These are phyloP conservation scores for Sphinx pinastri DNA, from an alignment of 2,888 invertebrate genomes.

Conservation along the genomic window DNA sequence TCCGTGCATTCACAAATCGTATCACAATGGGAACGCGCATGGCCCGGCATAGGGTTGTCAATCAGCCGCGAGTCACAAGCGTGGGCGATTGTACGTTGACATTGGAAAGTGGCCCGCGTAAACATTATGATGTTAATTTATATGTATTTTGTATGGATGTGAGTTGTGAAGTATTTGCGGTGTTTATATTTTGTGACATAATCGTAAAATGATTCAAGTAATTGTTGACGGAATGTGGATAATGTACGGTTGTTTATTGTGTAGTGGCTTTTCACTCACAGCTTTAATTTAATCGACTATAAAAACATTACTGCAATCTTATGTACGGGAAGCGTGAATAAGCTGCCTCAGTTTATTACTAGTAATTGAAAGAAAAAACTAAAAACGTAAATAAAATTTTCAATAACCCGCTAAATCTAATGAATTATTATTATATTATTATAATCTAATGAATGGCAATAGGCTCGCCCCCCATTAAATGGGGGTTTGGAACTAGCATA, in stretches of 20 bases:
- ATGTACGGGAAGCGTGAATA: too few species aligned
- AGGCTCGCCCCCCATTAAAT: too few species aligned
- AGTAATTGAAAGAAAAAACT: too few species aligned
- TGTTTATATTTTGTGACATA: not conserved
- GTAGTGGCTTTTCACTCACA: too few species aligned
- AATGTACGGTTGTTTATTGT: not conserved
- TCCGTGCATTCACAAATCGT: not conserved
- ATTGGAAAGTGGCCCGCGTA: conserved; percentile 67
- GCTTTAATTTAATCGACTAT: too few species aligned
- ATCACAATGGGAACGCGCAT: conserved; percentile 50
- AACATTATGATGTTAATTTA: conserved; percentile 58
- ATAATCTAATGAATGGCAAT: too few species aligned
- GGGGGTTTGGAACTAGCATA: too few species aligned
- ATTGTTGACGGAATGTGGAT: not conserved
- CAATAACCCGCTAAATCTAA: too few species aligned
- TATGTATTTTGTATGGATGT: conserved; percentile 13
- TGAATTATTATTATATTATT: too few species aligned
- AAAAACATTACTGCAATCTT: too few species aligned
- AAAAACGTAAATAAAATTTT: too few species aligned
- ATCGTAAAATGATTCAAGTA: conserved; percentile 10
- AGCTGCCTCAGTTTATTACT: too few species aligned
- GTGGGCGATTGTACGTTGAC: conserved; percentile 69
- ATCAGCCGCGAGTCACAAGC: conserved; percentile 53
- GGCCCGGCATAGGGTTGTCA: conserved; percentile 60
- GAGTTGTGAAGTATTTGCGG: not conserved